Evolutionary conservation across 2,888 invertebrate genomes (phyloP), one percentile per base, ranked within the genome.

Genomic region (Diogma glabrata): DNA sequence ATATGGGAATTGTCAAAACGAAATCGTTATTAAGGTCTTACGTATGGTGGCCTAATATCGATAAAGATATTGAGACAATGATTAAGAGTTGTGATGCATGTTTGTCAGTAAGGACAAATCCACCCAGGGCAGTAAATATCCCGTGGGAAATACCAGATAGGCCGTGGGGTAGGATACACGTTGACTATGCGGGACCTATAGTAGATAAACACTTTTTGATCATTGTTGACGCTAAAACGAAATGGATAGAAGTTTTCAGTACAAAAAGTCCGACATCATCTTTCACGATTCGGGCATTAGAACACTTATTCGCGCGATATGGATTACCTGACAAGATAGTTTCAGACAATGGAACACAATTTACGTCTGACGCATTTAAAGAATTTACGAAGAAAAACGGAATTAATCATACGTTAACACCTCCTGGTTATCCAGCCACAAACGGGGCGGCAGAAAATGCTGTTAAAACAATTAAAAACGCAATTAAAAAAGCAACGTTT

Each of bases 91-190:
- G 36, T 36, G 36, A 36, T 17, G 36, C 36, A 36, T 36, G 36
- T 36, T 36, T 36, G 36, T 36, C 36, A 36, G 36, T 36, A 3
- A 36, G 36, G 36, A 36, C 36, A 36, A 36, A 36, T 36, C 36
- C 36, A 36, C 9, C 36, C 36, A 9, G 36, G 16, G 16, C 17
- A 36, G 16, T 36, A 14, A 36, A 36, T 14, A 36, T 14, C 36
- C 16, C 36, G 9, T 36, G 9, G 36, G 16, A 36, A 14, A 36
- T 12, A 14, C 36, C 36, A 36, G 36, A 36, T 9, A 14, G 36
- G 7, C 36, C 36, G 16, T 36, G 36, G 36, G 10, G 16, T 14
- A 36, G 16, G 17, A 14, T 36, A 14, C 36, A 36, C 16, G 17
- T 36, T 12, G 36, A 36, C 16, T 36, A 14, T 14, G 36, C 16